phyloP scores from a whole-genome alignment of 2,797 vertebrate genomes.

The Microcaecilia unicolor region DNA sequence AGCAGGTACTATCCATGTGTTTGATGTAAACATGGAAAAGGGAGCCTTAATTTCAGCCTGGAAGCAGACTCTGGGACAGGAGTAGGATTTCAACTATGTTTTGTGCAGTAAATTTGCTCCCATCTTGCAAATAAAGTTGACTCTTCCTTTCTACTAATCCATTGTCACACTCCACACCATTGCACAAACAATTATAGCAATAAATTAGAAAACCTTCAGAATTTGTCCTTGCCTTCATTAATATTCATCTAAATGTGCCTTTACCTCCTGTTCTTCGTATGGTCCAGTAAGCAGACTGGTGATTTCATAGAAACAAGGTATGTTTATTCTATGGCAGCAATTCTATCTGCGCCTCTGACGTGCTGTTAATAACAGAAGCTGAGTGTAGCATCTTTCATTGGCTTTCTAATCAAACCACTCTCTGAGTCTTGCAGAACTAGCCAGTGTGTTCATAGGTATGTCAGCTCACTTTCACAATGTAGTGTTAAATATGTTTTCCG shows the following conservation, averaged over 20 bases:
- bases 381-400: conserved; percentile 1
- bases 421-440: conserved; percentile 1
- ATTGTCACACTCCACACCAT: too few species aligned
- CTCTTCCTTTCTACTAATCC: too few species aligned
- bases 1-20: too few species aligned
- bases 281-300: conserved; percentile 11
- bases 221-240: conserved; percentile 4
- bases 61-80: too few species aligned
- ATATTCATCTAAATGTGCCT: conserved; percentile 12
- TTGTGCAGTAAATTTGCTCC: too few species aligned
- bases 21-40: too few species aligned
- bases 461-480: not conserved
- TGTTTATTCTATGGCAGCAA: not conserved
- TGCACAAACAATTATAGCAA: not conserved
- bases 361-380: conserved; percentile 14
- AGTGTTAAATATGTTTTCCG: not conserved
- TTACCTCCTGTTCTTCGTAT: conserved; percentile 20
- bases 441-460: conserved; percentile 10
- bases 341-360: conserved; percentile 11
- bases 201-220: not conserved
- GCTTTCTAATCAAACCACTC: conserved; percentile 2
- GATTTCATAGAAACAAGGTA: conserved; percentile 8
- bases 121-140: too few species aligned
- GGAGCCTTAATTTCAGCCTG: too few species aligned
- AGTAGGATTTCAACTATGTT: too few species aligned